Percentiles rank a stretch among this genome's conserved stretches.
Conservation (phyloP, 2,888 invertebrate species). For the Sarcophaga rosellei region DNA sequence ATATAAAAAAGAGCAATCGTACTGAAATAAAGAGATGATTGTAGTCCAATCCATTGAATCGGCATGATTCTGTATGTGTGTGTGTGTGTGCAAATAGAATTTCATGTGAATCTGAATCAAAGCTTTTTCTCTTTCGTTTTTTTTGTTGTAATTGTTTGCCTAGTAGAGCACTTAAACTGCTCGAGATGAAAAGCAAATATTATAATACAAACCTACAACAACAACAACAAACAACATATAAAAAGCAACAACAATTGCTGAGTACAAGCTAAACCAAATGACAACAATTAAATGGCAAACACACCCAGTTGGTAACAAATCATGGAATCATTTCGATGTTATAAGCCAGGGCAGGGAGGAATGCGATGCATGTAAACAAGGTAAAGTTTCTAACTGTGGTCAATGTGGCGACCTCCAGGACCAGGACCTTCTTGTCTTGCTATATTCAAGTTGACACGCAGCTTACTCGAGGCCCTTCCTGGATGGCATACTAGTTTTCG, state of each 20-base stretch:
- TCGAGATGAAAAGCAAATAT: conserved; percentile 43
- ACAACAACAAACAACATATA: not conserved
- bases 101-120: conserved; percentile 14
- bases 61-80: conserved; percentile 3
- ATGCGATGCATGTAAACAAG: no score
- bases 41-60: conserved; percentile 26
- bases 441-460: no score
- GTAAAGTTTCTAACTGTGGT: no score
- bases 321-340: not conserved
- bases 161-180: conserved; percentile 28
- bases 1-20: conserved; percentile 33
- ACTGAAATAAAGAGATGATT: conserved; percentile 28
- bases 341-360: not conserved
- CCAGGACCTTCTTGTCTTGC: no score
- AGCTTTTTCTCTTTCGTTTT: not conserved
- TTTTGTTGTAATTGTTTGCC: not conserved
- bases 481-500: no score
- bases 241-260: not conserved
- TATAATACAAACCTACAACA: not conserved
- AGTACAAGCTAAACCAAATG: conserved; percentile 16
- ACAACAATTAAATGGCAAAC: conserved; percentile 3
- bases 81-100: conserved; percentile 8
- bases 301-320: conserved; percentile 20
- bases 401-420: no score
- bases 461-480: no score